These are phyloP conservation scores for Callithrix jacchus DNA, from an alignment of 2,113 vertebrate species.

Conservation along the genomic window DNA sequence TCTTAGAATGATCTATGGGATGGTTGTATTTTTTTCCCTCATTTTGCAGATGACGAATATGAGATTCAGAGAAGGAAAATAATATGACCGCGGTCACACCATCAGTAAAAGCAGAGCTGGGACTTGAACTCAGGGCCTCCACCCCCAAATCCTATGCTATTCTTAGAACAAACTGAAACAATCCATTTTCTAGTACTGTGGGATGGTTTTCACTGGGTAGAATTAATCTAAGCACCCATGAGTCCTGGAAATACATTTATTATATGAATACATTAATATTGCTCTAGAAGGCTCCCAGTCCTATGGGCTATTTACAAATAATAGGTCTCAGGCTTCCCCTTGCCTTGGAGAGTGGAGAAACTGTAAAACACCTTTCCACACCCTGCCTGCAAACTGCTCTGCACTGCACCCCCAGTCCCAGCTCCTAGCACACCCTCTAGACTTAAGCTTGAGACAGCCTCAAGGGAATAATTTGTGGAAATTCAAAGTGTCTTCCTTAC, in stretches of 20 bases:
- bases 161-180: not conserved
- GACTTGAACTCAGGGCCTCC: not conserved
- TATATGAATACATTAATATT: not conserved
- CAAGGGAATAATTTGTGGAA: not conserved
- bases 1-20: constrained; percentile 70
- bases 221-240: not conserved
- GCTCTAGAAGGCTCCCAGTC: not conserved
- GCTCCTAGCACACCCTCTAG: too few species aligned
- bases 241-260: not conserved
- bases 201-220: not conserved
- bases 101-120: not conserved
- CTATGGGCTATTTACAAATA: not conserved
- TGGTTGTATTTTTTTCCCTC: constrained; percentile 34
- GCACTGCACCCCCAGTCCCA: not conserved
- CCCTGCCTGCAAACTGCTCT: not conserved
- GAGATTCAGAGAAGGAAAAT: constrained; percentile 36
- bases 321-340: not conserved
- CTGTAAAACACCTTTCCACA: not conserved
- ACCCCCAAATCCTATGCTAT: not conserved
- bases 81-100: constrained; percentile 18
- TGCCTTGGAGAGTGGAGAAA: not conserved
- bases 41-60: constrained; percentile 52
- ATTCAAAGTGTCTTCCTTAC: not conserved
- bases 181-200: not conserved
- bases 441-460: not conserved